Conservation (phyloP, 1,140 invertebrate species). For the Sitodiplosis mosellana region DNA sequence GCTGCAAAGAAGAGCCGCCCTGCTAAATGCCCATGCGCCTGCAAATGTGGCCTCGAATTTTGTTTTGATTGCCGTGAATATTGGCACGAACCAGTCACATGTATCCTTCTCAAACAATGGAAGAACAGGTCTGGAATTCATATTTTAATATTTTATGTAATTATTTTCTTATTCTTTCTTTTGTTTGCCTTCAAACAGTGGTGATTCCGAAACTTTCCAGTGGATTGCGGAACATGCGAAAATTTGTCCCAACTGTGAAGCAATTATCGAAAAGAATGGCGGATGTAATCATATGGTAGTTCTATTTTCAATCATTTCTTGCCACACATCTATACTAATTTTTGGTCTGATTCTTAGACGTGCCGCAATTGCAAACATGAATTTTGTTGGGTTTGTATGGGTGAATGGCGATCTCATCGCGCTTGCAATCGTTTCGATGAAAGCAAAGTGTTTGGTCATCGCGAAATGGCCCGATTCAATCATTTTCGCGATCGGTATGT, state of each 20-base stretch:
- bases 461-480: too few relatives aligned
- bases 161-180: too few relatives aligned
- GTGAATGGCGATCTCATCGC: constrained; percentile 39
- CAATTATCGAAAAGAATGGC: constrained; percentile 95
- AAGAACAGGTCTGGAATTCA: too few relatives aligned
- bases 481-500: too few relatives aligned
- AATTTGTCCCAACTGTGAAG: constrained; percentile 96
- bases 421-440: too few relatives aligned
- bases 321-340: not conserved
- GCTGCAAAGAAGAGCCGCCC: constrained; percentile 88
- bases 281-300: constrained; percentile 95
- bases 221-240: constrained; percentile 99
- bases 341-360: constrained; percentile 55
- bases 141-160: too few relatives aligned
- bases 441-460: too few relatives aligned
- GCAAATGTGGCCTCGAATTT: constrained; percentile 81
- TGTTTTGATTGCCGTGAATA: constrained; percentile 95
- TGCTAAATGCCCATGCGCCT: constrained; percentile 82
- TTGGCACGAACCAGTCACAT: constrained; percentile 98
- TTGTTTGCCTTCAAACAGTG: constrained; percentile 99
- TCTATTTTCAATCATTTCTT: not conserved
- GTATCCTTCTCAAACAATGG: constrained; percentile 84
- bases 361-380: constrained; percentile 96
- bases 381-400: constrained; percentile 98
- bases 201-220: constrained; percentile 97